These are phyloP conservation scores for Hypsopygia costalis DNA, from an alignment of 2,888 invertebrate species.

Conservation along the genomic window DNA sequence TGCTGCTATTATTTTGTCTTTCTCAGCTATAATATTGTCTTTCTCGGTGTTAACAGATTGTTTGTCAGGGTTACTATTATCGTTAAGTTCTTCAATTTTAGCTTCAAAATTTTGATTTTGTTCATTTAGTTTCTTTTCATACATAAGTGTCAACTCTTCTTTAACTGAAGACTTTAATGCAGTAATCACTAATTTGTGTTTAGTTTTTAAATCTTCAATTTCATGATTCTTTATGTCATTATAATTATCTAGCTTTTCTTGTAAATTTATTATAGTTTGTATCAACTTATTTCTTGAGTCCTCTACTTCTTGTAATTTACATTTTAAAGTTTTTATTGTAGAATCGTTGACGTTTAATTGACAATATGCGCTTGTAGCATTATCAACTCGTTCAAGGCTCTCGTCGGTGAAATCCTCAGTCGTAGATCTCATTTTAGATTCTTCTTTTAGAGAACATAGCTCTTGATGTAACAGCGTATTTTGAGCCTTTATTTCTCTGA, in stretches of 20 bases:
- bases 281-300: slow-evolving; percentile 43
- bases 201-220: slow-evolving; percentile 49
- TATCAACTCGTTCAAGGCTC: slow-evolving; percentile 33
- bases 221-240: slow-evolving; percentile 49
- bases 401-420: slow-evolving; percentile 21
- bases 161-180: slow-evolving; percentile 37
- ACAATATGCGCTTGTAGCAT: slow-evolving; percentile 34
- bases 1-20: slow-evolving; percentile 40
- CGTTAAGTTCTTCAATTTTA: slow-evolving; percentile 35
- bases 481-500: slow-evolving; percentile 63
- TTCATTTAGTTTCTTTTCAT: slow-evolving; percentile 49
- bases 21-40: slow-evolving; percentile 38
- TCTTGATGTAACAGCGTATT: slow-evolving; percentile 53
- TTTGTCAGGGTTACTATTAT: slow-evolving; percentile 28
- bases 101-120: slow-evolving; percentile 41
- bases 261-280: slow-evolving; percentile 39
- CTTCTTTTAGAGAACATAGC: slow-evolving; percentile 41
- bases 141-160: slow-evolving; percentile 39
- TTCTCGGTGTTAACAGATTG: slow-evolving; percentile 28
- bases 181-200: slow-evolving; percentile 50
- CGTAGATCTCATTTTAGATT: slow-evolving; percentile 26
- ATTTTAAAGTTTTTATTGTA: slow-evolving; percentile 43
- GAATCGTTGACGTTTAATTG: slow-evolving; percentile 33
- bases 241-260: slow-evolving; percentile 44
- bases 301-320: slow-evolving; percentile 48